Evolutionary conservation across 2,888 invertebrate species (phyloP).

Genomic region (Cephus runcator): DNA sequence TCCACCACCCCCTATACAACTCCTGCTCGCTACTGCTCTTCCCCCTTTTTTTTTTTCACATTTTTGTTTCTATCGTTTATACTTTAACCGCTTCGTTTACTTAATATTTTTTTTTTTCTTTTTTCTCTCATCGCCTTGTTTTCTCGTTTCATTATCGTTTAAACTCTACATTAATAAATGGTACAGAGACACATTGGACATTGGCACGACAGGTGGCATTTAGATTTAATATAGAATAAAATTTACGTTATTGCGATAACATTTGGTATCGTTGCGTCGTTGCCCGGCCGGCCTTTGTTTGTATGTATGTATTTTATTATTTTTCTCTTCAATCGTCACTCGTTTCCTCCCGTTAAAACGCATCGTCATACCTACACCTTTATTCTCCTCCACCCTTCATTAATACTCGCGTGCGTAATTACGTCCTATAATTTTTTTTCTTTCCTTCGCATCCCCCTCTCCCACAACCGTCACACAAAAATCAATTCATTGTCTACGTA

Average conservation of each 20-base stretch:
- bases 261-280: slow-evolving; percentile 66
- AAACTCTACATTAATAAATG: slow-evolving; percentile 64
- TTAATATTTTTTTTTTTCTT: slow-evolving; percentile 2
- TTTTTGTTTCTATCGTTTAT: not conserved
- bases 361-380: slow-evolving; percentile 13
- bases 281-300: slow-evolving; percentile 50
- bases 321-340: slow-evolving; percentile 20
- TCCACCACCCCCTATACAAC: slow-evolving; percentile 19
- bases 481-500: slow-evolving; percentile 12
- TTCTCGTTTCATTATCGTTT: slow-evolving; percentile 38
- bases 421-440: slow-evolving; percentile 16
- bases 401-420: slow-evolving; percentile 14
- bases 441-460: not conserved
- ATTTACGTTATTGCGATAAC: slow-evolving; percentile 67
- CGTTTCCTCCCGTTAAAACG: slow-evolving; percentile 24
- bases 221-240: slow-evolving; percentile 66
- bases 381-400: not conserved
- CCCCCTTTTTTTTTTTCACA: slow-evolving; percentile 13
- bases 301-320: slow-evolving; percentile 36
- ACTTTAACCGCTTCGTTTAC: slow-evolving; percentile 1
- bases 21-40: slow-evolving; percentile 22
- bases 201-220: slow-evolving; percentile 67
- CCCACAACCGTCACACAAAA: not conserved
- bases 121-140: slow-evolving; percentile 8
- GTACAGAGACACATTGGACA: slow-evolving; percentile 66